These are phyloP conservation scores for Lithobius niger DNA, from an alignment of 1,140 invertebrate genomes.

Conservation along the genomic window DNA sequence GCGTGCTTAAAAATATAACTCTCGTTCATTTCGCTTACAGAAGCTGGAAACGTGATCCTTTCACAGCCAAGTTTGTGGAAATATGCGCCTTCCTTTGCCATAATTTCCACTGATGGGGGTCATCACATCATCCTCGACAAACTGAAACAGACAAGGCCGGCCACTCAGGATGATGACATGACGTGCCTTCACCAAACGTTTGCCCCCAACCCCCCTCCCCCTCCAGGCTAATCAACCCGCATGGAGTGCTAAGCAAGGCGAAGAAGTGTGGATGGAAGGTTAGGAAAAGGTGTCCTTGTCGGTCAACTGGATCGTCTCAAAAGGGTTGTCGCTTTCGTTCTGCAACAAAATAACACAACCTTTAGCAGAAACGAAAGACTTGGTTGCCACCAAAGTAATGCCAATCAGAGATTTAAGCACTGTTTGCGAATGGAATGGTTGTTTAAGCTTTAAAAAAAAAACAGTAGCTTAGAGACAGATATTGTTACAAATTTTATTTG, in stretches of 20 bases:
- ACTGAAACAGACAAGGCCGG: constrained; percentile 8
- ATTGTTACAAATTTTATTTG: no score
- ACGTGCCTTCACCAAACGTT: no score
- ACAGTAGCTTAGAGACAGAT: no score
- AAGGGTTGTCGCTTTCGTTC: constrained; percentile 27
- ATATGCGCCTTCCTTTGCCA: constrained; percentile 5
- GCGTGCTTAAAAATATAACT: no score
- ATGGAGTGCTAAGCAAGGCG: no score
- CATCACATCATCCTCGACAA: constrained; percentile 1
- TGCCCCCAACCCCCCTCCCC: no score
- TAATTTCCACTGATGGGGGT: constrained; percentile 1
- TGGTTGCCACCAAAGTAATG: no score
- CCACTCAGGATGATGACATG: background rate
- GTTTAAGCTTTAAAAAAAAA: no score
- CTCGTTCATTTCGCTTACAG: no score
- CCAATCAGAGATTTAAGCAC: no score
- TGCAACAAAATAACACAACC: constrained; percentile 14
- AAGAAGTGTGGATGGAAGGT: background rate
- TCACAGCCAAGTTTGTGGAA: constrained; percentile 8
- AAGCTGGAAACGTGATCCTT: background rate
- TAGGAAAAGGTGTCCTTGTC: constrained; percentile 14
- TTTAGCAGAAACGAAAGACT: constrained; percentile 1
- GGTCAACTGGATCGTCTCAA: constrained; percentile 22
- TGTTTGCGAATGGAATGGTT: no score
- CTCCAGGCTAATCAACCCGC: no score